These are phyloP conservation scores for Apotomis capreana DNA, from an alignment of 2,888 invertebrate species.

Conservation along the genomic window DNA sequence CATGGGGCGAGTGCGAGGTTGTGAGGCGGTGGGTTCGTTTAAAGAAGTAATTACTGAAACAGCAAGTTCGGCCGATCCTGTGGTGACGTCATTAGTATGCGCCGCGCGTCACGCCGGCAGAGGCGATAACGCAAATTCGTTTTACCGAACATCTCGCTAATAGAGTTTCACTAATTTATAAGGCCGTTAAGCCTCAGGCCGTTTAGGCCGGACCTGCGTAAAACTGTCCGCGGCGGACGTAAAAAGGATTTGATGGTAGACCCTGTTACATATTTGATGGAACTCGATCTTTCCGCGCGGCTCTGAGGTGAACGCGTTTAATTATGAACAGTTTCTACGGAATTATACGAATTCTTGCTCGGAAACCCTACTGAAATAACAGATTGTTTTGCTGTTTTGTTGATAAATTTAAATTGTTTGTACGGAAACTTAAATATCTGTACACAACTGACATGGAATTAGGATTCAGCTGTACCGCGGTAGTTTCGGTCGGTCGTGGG, in stretches of 20 bases:
- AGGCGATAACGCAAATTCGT: slow-evolving; percentile 83
- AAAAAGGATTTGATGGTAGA: slow-evolving; percentile 78
- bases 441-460: slow-evolving; percentile 3
- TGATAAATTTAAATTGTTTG: slow-evolving; percentile 46
- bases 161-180: slow-evolving; percentile 84
- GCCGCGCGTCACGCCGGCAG: slow-evolving; percentile 67
- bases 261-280: slow-evolving; percentile 76
- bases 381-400: slow-evolving; percentile 51
- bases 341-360: slow-evolving; percentile 66
- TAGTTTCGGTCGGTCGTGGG: slow-evolving; percentile 9
- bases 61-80: slow-evolving; percentile 70
- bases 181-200: slow-evolving; percentile 71
- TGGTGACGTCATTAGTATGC: slow-evolving; percentile 75
- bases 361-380: slow-evolving; percentile 49
- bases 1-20: slow-evolving; percentile 47
- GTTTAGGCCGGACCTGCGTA: slow-evolving; percentile 63
- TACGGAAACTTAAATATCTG: slow-evolving; percentile 26
- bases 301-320: slow-evolving; percentile 66
- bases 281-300: slow-evolving; percentile 66
- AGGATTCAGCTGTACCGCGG: not conserved
- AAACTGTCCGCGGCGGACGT: slow-evolving; percentile 75
- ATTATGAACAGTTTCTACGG: slow-evolving; percentile 67
- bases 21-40: slow-evolving; percentile 63
- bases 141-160: slow-evolving; percentile 82
- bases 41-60: slow-evolving; percentile 81